Evolutionary conservation across 2,888 invertebrate genomes (phyloP).

Genomic region (Aphrophora alni): DNA sequence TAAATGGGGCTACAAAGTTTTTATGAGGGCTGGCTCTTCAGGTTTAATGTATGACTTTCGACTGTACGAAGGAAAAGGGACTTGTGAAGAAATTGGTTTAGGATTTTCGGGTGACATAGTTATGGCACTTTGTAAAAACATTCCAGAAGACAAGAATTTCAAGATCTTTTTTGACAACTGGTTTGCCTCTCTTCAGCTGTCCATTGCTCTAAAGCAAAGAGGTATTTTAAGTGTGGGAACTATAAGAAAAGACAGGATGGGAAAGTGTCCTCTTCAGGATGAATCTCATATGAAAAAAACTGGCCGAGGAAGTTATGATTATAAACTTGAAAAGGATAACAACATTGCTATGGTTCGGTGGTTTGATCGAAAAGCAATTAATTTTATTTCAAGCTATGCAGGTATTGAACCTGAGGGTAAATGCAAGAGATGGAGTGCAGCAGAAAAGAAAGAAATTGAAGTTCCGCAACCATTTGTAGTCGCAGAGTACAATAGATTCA

Average conservation of each 20-base stretch:
- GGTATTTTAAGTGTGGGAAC: constrained; percentile 30
- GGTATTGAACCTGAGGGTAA: constrained; percentile 47
- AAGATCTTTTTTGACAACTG: constrained; percentile 37
- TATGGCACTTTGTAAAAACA: constrained; percentile 35
- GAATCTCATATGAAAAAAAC: constrained; percentile 45
- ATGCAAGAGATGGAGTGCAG: constrained; percentile 47
- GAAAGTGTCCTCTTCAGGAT: constrained; percentile 28
- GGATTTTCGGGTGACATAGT: constrained; percentile 47
- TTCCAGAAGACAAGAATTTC: constrained; percentile 30
- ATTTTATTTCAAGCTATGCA: constrained; percentile 48
- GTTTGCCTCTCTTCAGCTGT: constrained; percentile 9
- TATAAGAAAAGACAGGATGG: constrained; percentile 27
- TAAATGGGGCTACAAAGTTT: constrained; percentile 37
- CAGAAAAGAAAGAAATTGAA: constrained; percentile 19
- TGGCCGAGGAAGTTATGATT: constrained; percentile 47
- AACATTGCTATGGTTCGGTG: constrained; percentile 47
- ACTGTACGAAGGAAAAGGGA: constrained; percentile 50
- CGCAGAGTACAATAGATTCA: constrained; percentile 50
- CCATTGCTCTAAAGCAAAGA: neutral
- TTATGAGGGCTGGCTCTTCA: neutral
- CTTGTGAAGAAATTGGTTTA: constrained; percentile 42
- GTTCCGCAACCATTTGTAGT: constrained; percentile 44
- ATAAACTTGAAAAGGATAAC: neutral
- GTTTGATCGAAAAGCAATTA: constrained; percentile 50
- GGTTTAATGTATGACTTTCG: constrained; percentile 51